Base-by-base conservation (phyloP, 92 coral and sea anemone genomes). In the Siderastrea siderea region DNA sequence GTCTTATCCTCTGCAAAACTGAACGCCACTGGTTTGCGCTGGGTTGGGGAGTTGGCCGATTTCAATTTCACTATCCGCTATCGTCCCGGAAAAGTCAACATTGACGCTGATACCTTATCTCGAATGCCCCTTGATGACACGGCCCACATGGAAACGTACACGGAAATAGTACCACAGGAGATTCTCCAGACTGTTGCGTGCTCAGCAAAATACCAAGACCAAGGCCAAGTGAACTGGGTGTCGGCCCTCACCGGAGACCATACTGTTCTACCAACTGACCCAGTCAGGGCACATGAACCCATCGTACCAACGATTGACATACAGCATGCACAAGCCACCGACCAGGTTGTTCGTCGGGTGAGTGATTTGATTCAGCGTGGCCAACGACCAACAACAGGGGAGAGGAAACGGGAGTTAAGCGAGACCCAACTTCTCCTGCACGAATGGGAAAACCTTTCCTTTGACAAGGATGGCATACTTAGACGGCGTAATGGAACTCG, bases 391-490 rank as follows among this genome's bases (percentile, higher is more conserved):
- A 51, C 85, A 66, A 14, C 86, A 68, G 44, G 43, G 46, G 11
- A 87, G 79, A 75, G 71, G 47, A 80, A 80, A 65, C 55, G 46
- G 58, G 87, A 83, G 81, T 77, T 82, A 54, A 78, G 80, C 9
- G 82, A 77, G 66, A 88, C 86, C 1, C 85, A 75, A 82, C 81
- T 54, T 14, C 79, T 87, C 68, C 78, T 91, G 4, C 81, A 87
- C 15, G 80, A 92, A 91, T 92, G 95, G 93, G 57, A 89, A 10
- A 92, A 81, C 82, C 82, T 92, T 57, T 54, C 75, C 62, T 47
- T 89, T 26, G 91, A 85, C 75, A 54, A 82, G 80, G 90, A 89
- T 80, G 88, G 92, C n/a, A 71, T 92, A 74, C 83, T 92, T 26
- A 75, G 88, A 71, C 77, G 91, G 14, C 57, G 69, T 10, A 86